Percentiles rank a stretch among this genome's conserved stretches.
Conservation (phyloP, 2,113 vertebrate genomes). For the Tachysurus vachellii region DNA sequence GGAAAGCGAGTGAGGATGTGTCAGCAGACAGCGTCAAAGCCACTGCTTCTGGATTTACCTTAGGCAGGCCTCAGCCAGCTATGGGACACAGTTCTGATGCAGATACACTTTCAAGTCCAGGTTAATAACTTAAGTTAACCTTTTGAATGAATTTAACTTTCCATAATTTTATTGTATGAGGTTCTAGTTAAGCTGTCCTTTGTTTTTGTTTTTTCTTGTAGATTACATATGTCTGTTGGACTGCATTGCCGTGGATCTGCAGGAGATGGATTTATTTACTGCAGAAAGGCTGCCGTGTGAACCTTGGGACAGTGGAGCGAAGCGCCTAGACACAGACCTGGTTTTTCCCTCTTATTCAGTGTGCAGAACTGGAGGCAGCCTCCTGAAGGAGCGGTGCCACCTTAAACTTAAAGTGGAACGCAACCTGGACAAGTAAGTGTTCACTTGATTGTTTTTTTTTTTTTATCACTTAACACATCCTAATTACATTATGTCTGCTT, state of each 20-base stretch:
- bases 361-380: conserved; percentile 83
- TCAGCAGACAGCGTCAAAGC: conserved; percentile 50
- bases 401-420: conserved; percentile 91
- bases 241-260: conserved; percentile 91
- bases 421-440: conserved; percentile 89
- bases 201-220: conserved; percentile 49
- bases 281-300: conserved; percentile 78
- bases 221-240: conserved; percentile 89
- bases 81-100: conserved; percentile 23
- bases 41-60: conserved; percentile 54
- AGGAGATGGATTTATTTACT: conserved; percentile 96
- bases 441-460: neutral
- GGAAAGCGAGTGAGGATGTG: conserved; percentile 60
- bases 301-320: conserved; percentile 57
- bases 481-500: neutral
- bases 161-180: neutral
- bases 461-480: too few species aligned
- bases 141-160: neutral
- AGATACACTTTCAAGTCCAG: conserved; percentile 63
- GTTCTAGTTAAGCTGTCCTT: neutral
- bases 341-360: conserved; percentile 87
- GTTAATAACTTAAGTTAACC: conserved; percentile 60
- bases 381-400: conserved; percentile 86
- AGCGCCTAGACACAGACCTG: conserved; percentile 73
- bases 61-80: conserved; percentile 65